phyloP scores from a whole-genome alignment of 2,113 vertebrate species.

The Callocephalon fimbriatum region DNA sequence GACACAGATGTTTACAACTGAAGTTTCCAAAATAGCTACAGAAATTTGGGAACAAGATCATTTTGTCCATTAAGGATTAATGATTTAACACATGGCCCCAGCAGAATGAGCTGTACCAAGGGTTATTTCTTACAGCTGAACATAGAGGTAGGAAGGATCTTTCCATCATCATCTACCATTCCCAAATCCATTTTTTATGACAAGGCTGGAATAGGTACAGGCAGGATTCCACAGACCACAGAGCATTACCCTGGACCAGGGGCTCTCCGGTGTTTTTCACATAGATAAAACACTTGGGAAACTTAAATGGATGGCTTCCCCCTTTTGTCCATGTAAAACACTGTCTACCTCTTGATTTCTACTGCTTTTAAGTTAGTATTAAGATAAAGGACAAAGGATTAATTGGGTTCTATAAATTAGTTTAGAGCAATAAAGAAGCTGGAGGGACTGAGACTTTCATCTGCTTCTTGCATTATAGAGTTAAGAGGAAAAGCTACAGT shows the following conservation, averaged over 20 bases:
- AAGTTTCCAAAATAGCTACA: neutral
- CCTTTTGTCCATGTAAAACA: neutral
- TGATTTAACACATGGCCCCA: rapidly evolving
- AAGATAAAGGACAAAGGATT: neutral
- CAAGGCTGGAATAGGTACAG: too few species aligned
- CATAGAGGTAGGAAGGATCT: rapidly evolving
- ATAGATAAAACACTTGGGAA: neutral
- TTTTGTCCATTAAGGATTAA: too few species aligned
- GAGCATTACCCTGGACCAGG: neutral
- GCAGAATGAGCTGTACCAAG: neutral
- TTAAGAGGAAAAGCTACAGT: neutral
- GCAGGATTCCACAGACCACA: neutral
- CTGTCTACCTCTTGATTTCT: neutral
- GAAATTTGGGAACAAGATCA: neutral
- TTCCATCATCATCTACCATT: neutral
- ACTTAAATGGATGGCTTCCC: neutral
- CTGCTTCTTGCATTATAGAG: neutral
- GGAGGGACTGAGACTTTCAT: neutral
- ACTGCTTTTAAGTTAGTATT: neutral
- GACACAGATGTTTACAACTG: rapidly evolving
- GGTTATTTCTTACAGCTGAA: neutral
- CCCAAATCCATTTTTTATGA: neutral
- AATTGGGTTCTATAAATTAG: neutral
- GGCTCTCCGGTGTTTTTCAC: neutral
- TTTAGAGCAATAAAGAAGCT: neutral